A percentile compares a stretch with the other conserved stretches of the same genome.
phyloP scores from a whole-genome alignment of 1,140 invertebrate genomes.

The Eumaeus atala region DNA sequence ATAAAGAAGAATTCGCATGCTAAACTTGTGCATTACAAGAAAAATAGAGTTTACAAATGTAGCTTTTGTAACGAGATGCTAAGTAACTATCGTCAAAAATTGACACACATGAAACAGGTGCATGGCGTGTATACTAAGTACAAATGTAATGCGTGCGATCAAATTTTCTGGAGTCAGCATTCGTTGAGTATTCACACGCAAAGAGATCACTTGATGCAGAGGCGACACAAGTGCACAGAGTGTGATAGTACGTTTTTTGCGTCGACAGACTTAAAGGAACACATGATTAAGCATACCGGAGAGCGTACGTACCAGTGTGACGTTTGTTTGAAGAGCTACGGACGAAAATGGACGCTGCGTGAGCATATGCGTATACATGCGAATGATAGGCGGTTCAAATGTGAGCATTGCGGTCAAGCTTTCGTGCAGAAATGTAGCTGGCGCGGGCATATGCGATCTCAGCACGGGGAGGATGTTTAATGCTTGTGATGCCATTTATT shows the following conservation, averaged over 20 bases:
- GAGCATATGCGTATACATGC: constrained; percentile 74
- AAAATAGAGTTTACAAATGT: constrained; percentile 40
- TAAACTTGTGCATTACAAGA: constrained; percentile 35
- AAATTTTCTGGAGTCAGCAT: constrained; percentile 40
- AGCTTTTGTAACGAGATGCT: constrained; percentile 40
- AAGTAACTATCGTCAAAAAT: constrained; percentile 33
- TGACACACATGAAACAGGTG: constrained; percentile 36
- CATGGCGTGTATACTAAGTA: constrained; percentile 35
- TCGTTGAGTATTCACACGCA: constrained; percentile 40
- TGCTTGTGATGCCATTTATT: neutral
- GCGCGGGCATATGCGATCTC: constrained; percentile 38
- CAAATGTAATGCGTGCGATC: constrained; percentile 49
- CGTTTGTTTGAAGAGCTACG: constrained; percentile 60
- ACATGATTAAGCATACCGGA: constrained; percentile 38
- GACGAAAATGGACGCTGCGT: constrained; percentile 58
- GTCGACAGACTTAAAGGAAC: constrained; percentile 28
- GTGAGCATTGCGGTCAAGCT: constrained; percentile 47
- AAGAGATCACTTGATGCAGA: constrained; percentile 48
- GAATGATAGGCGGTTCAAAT: constrained; percentile 49
- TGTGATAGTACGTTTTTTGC: constrained; percentile 43
- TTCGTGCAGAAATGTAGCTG: constrained; percentile 51
- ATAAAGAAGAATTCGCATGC: constrained; percentile 40
- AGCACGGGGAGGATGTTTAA: constrained; percentile 35
- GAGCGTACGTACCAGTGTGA: constrained; percentile 35
- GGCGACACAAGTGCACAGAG: constrained; percentile 46